Conservation (phyloP, 2,113 vertebrate species). For the Lophura nycthemera region DNA sequence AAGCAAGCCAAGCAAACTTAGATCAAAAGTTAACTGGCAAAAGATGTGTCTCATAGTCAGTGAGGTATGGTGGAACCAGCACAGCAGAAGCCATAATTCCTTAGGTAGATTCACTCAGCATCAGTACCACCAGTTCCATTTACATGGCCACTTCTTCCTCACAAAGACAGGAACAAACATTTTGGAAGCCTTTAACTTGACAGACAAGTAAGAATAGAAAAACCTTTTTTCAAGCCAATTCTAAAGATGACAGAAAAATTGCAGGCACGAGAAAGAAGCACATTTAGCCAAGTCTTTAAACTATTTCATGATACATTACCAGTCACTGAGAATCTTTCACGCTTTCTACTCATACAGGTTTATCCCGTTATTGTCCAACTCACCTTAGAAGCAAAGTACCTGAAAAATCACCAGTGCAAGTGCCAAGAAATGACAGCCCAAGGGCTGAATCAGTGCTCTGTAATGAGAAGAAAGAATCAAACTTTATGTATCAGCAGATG, state of each 20-base stretch:
- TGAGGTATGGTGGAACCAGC: neutral
- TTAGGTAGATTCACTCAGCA: neutral
- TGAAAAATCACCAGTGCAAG: neutral
- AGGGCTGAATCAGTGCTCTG: neutral
- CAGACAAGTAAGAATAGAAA: neutral
- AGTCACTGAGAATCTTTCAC: neutral
- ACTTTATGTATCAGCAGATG: accelerated
- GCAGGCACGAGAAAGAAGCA: neutral
- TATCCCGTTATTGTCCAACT: neutral
- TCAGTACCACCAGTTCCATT: neutral
- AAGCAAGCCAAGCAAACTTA: neutral
- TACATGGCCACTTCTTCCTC: neutral
- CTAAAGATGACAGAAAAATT: neutral
- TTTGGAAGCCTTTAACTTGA: neutral
- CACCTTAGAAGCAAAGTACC: neutral
- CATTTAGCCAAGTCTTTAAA: neutral
- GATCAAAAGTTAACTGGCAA: neutral
- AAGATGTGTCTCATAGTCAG: neutral
- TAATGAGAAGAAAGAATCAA: neutral
- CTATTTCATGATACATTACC: neutral
- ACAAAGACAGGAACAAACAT: neutral
- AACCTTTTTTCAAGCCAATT: neutral
- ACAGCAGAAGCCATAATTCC: neutral
- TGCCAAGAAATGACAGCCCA: accelerated
- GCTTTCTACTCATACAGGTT: neutral